phyloP scores from a whole-genome alignment of 2,797 vertebrate species.

The Avahi laniger region DNA sequence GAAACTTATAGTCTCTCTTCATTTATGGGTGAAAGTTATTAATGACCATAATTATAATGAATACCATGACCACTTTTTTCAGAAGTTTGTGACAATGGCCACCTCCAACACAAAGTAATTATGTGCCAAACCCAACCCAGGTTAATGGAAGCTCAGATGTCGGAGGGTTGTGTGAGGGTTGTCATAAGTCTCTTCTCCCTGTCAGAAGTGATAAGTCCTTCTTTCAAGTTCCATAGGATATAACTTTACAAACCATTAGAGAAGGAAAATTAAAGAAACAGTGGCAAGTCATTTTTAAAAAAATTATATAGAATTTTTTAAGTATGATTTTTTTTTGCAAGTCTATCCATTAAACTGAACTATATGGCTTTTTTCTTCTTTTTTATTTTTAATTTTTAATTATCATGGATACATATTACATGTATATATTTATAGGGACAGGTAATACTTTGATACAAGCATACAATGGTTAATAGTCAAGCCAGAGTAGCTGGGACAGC shows the following conservation, averaged over 20 bases:
- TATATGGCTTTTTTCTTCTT: neutral
- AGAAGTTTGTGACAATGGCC: neutral
- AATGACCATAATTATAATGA: neutral
- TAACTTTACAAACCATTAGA: neutral
- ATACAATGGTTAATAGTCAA: too few relatives aligned
- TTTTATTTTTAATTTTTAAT: too few relatives aligned
- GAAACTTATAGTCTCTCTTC: neutral
- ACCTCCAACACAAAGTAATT: neutral
- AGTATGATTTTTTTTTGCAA: neutral
- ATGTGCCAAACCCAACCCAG: neutral
- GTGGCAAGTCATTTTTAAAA: neutral
- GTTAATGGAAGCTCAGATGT: neutral
- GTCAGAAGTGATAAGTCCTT: neutral
- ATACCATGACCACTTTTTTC: neutral
- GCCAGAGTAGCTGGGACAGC: too few relatives aligned
- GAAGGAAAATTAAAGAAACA: constrained; percentile 22
- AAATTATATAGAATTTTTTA: neutral
- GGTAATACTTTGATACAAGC: too few relatives aligned
- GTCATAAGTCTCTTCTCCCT: neutral
- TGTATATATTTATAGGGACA: too few relatives aligned
- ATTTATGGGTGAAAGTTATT: neutral
- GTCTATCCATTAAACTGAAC: neutral
- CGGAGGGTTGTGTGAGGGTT: neutral
- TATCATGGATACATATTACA: too few relatives aligned
- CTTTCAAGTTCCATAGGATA: neutral